These are phyloP conservation scores for Macrostomum cliftonense DNA, from an alignment of 2,888 invertebrate species.

Conservation along the genomic window DNA sequence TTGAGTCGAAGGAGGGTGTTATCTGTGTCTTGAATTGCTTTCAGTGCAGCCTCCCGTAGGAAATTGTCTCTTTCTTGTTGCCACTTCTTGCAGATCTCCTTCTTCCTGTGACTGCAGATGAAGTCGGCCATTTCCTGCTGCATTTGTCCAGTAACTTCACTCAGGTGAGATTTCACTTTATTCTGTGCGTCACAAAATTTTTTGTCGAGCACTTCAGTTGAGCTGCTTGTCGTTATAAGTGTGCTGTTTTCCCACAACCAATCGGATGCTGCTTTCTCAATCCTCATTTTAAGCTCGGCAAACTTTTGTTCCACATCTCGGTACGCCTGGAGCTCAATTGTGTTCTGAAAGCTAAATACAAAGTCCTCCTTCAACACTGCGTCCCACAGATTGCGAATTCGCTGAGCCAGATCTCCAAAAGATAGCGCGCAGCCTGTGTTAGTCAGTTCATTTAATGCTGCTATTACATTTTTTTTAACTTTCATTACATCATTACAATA, in stretches of 20 bases:
- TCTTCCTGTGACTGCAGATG: background rate
- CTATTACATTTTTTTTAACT: background rate
- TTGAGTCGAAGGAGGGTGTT: too few species aligned
- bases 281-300: background rate
- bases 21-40: too few species aligned
- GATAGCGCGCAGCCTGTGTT: background rate
- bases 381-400: constrained; percentile 4
- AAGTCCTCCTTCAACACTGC: constrained; percentile 8
- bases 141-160: background rate
- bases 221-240: too few species aligned
- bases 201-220: too few species aligned
- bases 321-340: constrained; percentile 7
- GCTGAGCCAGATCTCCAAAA: background rate
- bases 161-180: background rate
- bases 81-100: constrained; percentile 4
- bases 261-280: too few species aligned
- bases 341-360: constrained; percentile 10
- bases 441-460: background rate
- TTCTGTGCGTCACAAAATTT: too few species aligned
- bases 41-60: background rate
- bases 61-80: background rate
- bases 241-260: too few species aligned
- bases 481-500: constrained; percentile 4
- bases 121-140: background rate
- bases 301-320: background rate